These are phyloP conservation scores for Hoplostethus atlanticus DNA, from an alignment of 2,797 vertebrate genomes.

Conservation along the genomic window DNA sequence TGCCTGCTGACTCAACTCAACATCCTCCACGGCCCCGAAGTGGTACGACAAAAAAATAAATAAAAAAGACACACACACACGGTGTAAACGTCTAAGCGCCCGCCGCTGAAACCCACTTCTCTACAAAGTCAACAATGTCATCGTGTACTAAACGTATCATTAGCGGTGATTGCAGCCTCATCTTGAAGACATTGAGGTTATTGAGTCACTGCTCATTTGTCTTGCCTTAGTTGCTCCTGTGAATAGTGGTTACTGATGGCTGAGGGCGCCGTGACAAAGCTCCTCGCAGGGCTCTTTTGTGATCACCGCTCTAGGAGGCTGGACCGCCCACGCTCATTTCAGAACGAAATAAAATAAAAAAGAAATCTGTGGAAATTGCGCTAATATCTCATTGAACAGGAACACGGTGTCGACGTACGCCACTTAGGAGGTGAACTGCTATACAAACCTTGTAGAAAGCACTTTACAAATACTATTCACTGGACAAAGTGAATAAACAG, in stretches of 20 bases:
- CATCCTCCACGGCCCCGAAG: conserved; percentile 8
- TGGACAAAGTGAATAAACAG: conserved; percentile 19
- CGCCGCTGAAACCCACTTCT: conserved; percentile 25
- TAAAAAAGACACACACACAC: not conserved
- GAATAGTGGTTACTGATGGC: conserved; percentile 21
- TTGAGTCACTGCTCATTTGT: conserved; percentile 46
- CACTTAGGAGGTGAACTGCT: conserved; percentile 14
- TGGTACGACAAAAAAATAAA: conserved; percentile 6
- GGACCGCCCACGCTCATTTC: not conserved
- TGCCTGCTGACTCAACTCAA: conserved; percentile 17
- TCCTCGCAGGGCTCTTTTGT: conserved; percentile 5
- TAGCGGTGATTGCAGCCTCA: conserved; percentile 31
- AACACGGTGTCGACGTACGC: not conserved
- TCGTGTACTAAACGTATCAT: conserved; percentile 21
- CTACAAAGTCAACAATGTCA: conserved; percentile 51
- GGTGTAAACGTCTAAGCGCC: conserved; percentile 8
- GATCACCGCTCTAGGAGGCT: conserved; percentile 7
- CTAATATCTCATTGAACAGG: conserved; percentile 3
- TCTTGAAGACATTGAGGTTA: conserved; percentile 17
- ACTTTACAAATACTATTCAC: conserved; percentile 12
- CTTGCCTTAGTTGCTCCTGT: conserved; percentile 29
- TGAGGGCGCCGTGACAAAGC: conserved; percentile 21
- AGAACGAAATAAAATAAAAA: conserved; percentile 14
- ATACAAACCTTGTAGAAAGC: conserved; percentile 18
- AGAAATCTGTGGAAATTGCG: conserved; percentile 8